phyloP scores from a whole-genome alignment of 2,797 vertebrate genomes.

The Cheirogaleus major region DNA sequence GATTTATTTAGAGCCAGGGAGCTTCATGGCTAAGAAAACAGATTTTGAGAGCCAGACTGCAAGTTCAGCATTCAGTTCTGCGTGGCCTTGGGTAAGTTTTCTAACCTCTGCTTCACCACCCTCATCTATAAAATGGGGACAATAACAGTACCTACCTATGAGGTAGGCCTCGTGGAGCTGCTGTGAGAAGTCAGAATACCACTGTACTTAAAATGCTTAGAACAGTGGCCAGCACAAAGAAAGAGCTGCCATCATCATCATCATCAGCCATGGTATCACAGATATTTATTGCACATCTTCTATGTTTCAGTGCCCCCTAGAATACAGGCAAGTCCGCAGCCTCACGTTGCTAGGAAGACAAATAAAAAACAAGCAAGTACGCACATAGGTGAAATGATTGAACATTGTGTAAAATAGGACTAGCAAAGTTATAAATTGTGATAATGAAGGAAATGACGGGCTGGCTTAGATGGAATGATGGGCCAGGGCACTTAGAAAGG shows the following conservation, averaged over 20 bases:
- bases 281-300: background rate
- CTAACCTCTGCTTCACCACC: background rate
- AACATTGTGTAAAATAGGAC: background rate
- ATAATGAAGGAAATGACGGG: no score
- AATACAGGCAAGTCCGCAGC: background rate
- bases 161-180: background rate
- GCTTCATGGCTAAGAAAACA: background rate
- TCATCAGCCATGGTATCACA: background rate
- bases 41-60: background rate
- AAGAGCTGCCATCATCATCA: background rate
- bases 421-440: no score
- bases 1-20: background rate
- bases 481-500: accelerated
- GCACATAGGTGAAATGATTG: background rate
- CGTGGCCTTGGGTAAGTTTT: background rate
- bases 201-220: background rate
- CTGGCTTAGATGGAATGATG: background rate
- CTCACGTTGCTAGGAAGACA: background rate
- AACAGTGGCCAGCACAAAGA: no score
- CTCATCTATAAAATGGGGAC: background rate
- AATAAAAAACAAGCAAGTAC: background rate
- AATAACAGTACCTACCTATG: no score
- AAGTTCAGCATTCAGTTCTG: background rate
- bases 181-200: background rate
- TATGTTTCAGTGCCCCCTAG: background rate